Percentiles rank a stretch among this genome's conserved stretches.
These are phyloP conservation scores for Engystomops pustulosus DNA, from an alignment of 2,113 vertebrate genomes.

Conservation along the genomic window DNA sequence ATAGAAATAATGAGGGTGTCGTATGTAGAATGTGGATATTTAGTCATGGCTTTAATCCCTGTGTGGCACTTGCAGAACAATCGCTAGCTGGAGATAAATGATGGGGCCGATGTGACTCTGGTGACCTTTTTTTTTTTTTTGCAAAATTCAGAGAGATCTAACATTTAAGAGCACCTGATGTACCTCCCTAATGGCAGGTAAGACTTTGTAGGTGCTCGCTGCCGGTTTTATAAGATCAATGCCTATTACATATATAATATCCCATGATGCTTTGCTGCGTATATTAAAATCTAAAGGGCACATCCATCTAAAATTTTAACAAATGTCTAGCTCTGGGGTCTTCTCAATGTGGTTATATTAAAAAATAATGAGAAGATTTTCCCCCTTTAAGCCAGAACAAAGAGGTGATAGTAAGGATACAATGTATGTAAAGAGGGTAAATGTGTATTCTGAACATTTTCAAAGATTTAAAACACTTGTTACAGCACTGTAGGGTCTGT, in stretches of 20 bases:
- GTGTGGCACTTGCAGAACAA: too few relatives aligned
- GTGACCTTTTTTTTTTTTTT: not conserved
- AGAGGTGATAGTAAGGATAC: too few relatives aligned
- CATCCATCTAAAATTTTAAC: not conserved
- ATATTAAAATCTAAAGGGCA: not conserved
- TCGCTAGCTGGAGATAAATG: not conserved
- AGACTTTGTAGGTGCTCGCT: not conserved
- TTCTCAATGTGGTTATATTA: too few relatives aligned
- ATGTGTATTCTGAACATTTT: too few relatives aligned
- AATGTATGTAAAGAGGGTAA: too few relatives aligned
- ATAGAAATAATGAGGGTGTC: slow-evolving; percentile 17
- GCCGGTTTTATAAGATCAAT: not conserved
- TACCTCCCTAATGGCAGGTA: not conserved
- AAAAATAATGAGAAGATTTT: too few relatives aligned
- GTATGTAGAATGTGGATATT: not conserved
- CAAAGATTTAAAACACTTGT: too few relatives aligned
- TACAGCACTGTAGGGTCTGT: too few relatives aligned
- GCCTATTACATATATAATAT: not conserved
- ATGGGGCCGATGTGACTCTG: not conserved
- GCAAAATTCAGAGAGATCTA: not conserved
- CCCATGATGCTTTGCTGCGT: not conserved
- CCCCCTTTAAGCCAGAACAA: too few relatives aligned
- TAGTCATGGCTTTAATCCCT: not conserved
- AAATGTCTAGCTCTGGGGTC: not conserved
- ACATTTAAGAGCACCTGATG: slow-evolving; percentile 12